Evolutionary conservation across 2,888 invertebrate genomes (phyloP).

Genomic region (Ophioninae sp.): DNA sequence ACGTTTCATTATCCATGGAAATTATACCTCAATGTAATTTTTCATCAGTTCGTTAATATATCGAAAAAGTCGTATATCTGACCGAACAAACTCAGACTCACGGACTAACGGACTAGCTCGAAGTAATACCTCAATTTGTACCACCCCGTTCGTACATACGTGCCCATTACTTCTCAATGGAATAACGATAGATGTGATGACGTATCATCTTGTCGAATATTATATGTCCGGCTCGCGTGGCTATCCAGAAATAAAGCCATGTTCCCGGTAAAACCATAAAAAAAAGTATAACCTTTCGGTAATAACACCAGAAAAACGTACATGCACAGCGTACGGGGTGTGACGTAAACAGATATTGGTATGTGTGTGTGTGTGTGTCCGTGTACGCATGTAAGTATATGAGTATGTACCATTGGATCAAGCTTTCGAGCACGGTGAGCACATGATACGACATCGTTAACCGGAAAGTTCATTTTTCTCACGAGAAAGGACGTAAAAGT

Average conservation of each 20-base stretch:
- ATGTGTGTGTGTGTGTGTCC: neutral
- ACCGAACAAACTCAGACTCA: too few species aligned
- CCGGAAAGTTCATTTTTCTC: conserved; percentile 60
- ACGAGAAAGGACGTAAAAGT: conserved; percentile 69
- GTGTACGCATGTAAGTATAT: conserved; percentile 1
- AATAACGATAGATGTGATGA: neutral
- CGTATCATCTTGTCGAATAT: conserved; percentile 4
- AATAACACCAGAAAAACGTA: neutral
- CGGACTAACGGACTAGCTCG: neutral
- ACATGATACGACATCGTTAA: conserved; percentile 60
- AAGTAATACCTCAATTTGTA: neutral
- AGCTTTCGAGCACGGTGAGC: conserved; percentile 19
- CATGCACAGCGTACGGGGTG: neutral
- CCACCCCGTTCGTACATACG: neutral
- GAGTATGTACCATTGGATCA: conserved; percentile 5
- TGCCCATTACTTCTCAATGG: neutral
- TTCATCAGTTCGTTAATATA: too few species aligned
- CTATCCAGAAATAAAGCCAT: neutral
- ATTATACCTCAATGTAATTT: too few species aligned
- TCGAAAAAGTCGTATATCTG: too few species aligned
- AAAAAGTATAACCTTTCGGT: neutral
- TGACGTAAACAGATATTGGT: neutral
- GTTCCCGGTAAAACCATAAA: neutral
- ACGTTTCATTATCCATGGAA: too few species aligned
- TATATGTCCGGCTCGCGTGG: neutral